These are phyloP conservation scores for Lethrus apterus DNA, from an alignment of 1,140 invertebrate species.

Conservation along the genomic window DNA sequence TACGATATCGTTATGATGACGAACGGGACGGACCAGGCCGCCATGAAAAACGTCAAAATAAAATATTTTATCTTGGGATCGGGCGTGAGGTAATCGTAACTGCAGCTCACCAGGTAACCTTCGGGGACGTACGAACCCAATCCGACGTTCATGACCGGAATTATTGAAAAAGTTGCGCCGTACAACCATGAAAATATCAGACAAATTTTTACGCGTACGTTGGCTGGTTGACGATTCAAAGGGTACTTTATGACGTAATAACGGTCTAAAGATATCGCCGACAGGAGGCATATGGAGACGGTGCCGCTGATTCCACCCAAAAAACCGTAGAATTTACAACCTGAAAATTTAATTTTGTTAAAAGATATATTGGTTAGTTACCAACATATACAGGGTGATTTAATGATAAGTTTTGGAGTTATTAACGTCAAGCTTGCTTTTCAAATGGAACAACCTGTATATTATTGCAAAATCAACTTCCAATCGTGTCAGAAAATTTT, in stretches of 20 bases:
- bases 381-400: too few relatives aligned
- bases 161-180: slow-evolving; percentile 54
- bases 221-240: slow-evolving; percentile 55
- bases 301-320: slow-evolving; percentile 63
- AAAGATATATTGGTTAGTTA: too few relatives aligned
- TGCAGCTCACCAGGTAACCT: slow-evolving; percentile 71
- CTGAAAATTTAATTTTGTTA: too few relatives aligned
- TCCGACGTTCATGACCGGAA: slow-evolving; percentile 61
- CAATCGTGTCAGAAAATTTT: too few relatives aligned
- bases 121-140: slow-evolving; percentile 68
- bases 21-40: slow-evolving; percentile 63
- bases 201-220: slow-evolving; percentile 52
- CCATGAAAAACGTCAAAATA: slow-evolving; percentile 60
- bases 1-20: slow-evolving; percentile 63
- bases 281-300: slow-evolving; percentile 61
- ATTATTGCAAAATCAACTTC: too few relatives aligned
- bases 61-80: slow-evolving; percentile 49
- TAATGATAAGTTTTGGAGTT: too few relatives aligned
- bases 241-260: slow-evolving; percentile 67
- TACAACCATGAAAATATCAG: slow-evolving; percentile 66
- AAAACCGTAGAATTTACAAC: slow-evolving; percentile 63
- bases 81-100: slow-evolving; percentile 68
- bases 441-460: too few relatives aligned
- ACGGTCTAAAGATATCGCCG: slow-evolving; percentile 62
- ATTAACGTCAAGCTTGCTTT: too few relatives aligned